A percentile compares a stretch with the other conserved stretches of the same genome.
Evolutionary conservation across 2,888 invertebrate species (phyloP).

Genomic region (Leptura quadrifasciata): DNA sequence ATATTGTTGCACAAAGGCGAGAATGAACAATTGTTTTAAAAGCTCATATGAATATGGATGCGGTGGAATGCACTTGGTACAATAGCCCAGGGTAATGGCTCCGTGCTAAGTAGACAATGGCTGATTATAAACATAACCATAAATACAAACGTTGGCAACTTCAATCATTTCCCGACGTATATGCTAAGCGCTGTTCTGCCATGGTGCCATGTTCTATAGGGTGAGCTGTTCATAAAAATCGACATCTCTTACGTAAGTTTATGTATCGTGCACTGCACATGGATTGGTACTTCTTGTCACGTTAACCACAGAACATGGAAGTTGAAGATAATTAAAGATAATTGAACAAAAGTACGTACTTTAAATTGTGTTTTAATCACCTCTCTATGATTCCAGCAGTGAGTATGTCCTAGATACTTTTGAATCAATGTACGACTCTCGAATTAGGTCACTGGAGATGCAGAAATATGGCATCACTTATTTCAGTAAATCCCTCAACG

Average conservation of each 20-base stretch:
- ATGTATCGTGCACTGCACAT: too few species aligned
- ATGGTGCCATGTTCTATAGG: slow-evolving; percentile 25
- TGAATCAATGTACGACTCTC: too few species aligned
- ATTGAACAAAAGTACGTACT: too few species aligned
- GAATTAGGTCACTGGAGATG: too few species aligned
- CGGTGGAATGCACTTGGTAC: slow-evolving; percentile 69
- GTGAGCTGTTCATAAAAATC: background rate
- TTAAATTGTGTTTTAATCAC: too few species aligned
- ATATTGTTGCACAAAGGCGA: slow-evolving; percentile 67
- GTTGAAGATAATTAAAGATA: too few species aligned
- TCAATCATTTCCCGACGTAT: slow-evolving; percentile 72
- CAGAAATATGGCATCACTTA: too few species aligned
- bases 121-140: slow-evolving; percentile 73
- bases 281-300: too few species aligned
- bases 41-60: slow-evolving; percentile 73
- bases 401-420: too few species aligned
- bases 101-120: slow-evolving; percentile 73
- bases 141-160: slow-evolving; percentile 72
- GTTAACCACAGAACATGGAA: too few species aligned
- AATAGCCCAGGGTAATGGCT: slow-evolving; percentile 71
- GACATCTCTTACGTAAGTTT: background rate
- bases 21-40: slow-evolving; percentile 72
- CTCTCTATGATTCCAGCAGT: too few species aligned
- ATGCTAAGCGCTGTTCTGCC: slow-evolving; percentile 58
- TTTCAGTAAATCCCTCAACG: too few species aligned